Evolutionary conservation across 2,797 vertebrate genomes (phyloP), one percentile per base, ranked within the genome.

Genomic region (Chromis chromis): DNA sequence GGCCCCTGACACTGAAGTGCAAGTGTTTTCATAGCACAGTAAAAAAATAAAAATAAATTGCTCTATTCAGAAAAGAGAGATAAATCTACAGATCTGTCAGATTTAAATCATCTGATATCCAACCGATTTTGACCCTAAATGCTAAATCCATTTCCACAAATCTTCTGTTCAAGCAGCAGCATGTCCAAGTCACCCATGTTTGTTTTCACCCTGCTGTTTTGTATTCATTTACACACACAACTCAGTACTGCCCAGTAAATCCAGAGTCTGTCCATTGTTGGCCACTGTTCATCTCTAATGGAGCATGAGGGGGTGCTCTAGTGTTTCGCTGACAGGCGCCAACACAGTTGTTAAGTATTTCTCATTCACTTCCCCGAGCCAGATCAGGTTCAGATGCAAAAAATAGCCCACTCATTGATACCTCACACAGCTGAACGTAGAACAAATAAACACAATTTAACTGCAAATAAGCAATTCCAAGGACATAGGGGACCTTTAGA

Each of bases 201-300:
- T 66, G 57, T 82, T 81, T 58, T 69, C 67, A 67, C 54, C 52
- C n/a, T 17, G 68, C 76, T 83, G 76, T 65, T 76, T 80, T 16
- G 21, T 24, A 40, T 79, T 78, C 58, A 74, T 71, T 78, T 63
- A 31, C 55, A 62, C 65, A 42, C 70, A 65, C 64, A 0, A 69
- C 62, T 70, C 65, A 63, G 46, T 60, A 19, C 49, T 73, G 50
- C 67, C 63, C 73, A 33, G 39, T 69, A 56, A 73, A 88, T 78
- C 31, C 55, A 59, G 54, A 44, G 33, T 72, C 14, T 5, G 11
- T 70, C 70, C 74, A 68, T 40, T 50, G 55, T 76, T 88, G 81
- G 72, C 74, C 49, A 66, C 55, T 71, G 74, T 83, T 86, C 69
- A 83, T 84, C 68, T 77, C 57, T 82, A 81, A 85, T 84, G 78